Evolutionary conservation across 2,888 invertebrate species (phyloP).

Genomic region (Linnaemya tessellans): DNA sequence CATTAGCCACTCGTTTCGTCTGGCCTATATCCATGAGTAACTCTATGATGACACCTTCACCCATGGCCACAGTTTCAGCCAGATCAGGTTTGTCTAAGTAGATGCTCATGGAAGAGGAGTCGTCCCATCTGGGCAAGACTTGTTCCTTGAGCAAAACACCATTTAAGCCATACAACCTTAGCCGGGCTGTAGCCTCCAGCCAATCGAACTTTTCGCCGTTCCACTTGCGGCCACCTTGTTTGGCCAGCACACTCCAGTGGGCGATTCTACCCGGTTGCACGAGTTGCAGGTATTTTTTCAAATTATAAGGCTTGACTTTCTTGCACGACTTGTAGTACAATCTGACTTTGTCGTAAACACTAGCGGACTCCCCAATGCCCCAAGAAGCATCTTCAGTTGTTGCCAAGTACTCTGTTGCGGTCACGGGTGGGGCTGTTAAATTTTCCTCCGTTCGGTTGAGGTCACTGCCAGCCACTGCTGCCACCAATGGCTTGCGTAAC

Average conservation of each 20-base stretch:
- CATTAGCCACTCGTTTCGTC: conserved; percentile 78
- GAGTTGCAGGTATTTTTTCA: conserved; percentile 78
- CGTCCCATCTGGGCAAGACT: conserved; percentile 81
- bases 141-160: conserved; percentile 80
- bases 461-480: background rate
- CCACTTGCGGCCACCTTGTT: conserved; percentile 76
- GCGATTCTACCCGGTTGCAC: conserved; percentile 76
- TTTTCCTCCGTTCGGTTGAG: conserved; percentile 59
- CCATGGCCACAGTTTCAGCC: conserved; percentile 77
- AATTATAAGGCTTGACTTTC: conserved; percentile 79
- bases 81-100: conserved; percentile 80
- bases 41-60: conserved; percentile 78
- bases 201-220: conserved; percentile 77
- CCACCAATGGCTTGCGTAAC: conserved; percentile 72
- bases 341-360: conserved; percentile 75
- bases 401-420: conserved; percentile 47
- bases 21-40: conserved; percentile 79
- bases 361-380: conserved; percentile 42
- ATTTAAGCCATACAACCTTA: conserved; percentile 79
- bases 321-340: conserved; percentile 80
- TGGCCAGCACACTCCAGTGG: conserved; percentile 74
- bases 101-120: conserved; percentile 77
- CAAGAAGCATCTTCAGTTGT: conserved; percentile 49
- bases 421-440: conserved; percentile 13
- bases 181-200: conserved; percentile 78